Evolutionary conservation across 1,140 invertebrate species (phyloP).

Genomic region (Pogonognathellus flavescens): DNA sequence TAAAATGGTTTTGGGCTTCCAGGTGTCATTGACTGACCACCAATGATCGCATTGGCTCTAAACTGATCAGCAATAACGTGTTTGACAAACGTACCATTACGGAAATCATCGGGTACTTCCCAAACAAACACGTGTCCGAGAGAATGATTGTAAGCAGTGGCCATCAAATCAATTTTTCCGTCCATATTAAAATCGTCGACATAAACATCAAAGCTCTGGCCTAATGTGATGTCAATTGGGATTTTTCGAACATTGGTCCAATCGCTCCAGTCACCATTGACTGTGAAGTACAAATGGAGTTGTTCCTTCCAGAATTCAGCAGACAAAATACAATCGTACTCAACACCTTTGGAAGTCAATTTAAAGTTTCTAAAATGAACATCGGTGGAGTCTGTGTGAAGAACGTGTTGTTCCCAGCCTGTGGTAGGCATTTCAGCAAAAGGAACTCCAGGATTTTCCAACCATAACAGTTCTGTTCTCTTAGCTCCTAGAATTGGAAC

Average conservation of each 20-base stretch:
- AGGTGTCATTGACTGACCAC: slow-evolving; percentile 67
- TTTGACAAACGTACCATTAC: slow-evolving; percentile 67
- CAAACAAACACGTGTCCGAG: slow-evolving; percentile 69
- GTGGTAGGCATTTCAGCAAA: slow-evolving; percentile 39
- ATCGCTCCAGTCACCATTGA: slow-evolving; percentile 68
- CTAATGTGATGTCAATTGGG: slow-evolving; percentile 69
- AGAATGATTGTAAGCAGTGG: slow-evolving; percentile 68
- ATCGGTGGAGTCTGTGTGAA: slow-evolving; percentile 66
- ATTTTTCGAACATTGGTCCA: slow-evolving; percentile 68
- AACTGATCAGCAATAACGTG: slow-evolving; percentile 69
- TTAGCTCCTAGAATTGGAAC: slow-evolving; percentile 64
- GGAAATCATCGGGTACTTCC: slow-evolving; percentile 70
- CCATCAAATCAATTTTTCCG: slow-evolving; percentile 69
- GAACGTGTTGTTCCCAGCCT: slow-evolving; percentile 68
- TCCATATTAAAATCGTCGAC: slow-evolving; percentile 70
- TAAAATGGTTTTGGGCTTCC: slow-evolving; percentile 68
- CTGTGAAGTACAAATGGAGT: slow-evolving; percentile 69
- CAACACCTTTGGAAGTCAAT: slow-evolving; percentile 67
- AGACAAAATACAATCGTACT: slow-evolving; percentile 69
- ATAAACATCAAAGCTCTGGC: slow-evolving; percentile 70
- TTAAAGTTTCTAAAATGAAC: slow-evolving; percentile 69
- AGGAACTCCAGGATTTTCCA: slow-evolving; percentile 69
- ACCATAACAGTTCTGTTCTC: slow-evolving; percentile 69
- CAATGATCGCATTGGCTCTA: slow-evolving; percentile 66
- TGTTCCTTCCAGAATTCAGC: slow-evolving; percentile 70